Evolutionary conservation across 2,888 invertebrate species (phyloP), one percentile per base, ranked within the genome.

Genomic region (Pyrochroa serraticornis): DNA sequence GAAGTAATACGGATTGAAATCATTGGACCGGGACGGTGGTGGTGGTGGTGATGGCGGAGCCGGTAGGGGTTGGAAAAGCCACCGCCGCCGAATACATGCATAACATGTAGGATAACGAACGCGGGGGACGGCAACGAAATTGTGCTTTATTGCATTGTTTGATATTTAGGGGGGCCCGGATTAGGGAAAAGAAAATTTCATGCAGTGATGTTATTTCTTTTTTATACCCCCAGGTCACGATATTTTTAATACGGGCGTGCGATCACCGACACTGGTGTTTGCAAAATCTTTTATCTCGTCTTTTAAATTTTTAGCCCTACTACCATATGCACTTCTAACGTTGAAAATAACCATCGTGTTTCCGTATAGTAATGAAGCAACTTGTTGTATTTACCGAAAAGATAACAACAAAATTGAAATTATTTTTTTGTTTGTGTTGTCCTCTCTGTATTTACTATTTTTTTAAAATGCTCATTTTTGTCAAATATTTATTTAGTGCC

Each of bases 1-100:
- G 65, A 69, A 69, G 66, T 71, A 71, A 72, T 71, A 64, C 56
- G 71, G 69, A 72, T 72, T 70, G 70, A 68, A 72, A 68, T 70
- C 67, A 65, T 63, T 63, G 64, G 68, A 67, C 65, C 65, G 68
- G 56, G 52, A 52, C 22, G 14, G 41, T 41, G n/a, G 32, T 30
- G 34, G 51, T 34, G 30, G 31, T 34, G 33, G 49, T 9, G 51
- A n/a, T 37, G 48, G 46, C 37, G 46, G 41, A 30, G 10, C 10
- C 44, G 31, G n/a, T 12, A 30, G 44, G n/a, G 22, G 44, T 6
- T 10, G 33, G 33, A 44, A 30, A 30, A 2, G 7, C 58, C 58
- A 41, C 58, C 51, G 41, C 54, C n/a, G 32, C 10, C 47, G 36
- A n/a, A 46, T 38, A 56, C 35, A 48, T 56, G 60, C 52, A 55